Percentiles rank a stretch among this genome's conserved stretches.
These are phyloP conservation scores for Casuarius casuarius DNA, from an alignment of 2,113 vertebrate species.

Conservation along the genomic window DNA sequence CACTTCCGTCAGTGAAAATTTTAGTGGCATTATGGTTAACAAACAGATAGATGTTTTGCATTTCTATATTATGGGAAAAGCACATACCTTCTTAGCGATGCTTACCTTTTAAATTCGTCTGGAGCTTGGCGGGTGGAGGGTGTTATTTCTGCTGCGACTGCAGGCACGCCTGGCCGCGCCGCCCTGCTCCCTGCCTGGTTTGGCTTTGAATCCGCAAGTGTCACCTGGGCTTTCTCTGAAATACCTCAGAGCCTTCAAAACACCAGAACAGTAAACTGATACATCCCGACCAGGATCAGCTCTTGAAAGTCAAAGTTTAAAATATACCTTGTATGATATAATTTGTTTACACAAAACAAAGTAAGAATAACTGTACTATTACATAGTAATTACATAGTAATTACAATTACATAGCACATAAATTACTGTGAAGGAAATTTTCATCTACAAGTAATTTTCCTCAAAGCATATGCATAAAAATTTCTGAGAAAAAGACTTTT, in stretches of 20 bases:
- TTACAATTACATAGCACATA: too few relatives aligned
- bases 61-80: not conserved
- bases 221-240: too few relatives aligned
- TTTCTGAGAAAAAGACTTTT: not conserved
- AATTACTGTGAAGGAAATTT: not conserved
- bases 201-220: too few relatives aligned
- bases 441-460: not conserved
- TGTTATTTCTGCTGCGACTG: rapidly evolving
- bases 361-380: not conserved
- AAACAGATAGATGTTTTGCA: not conserved
- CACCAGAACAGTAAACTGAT: not conserved
- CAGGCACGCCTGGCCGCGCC: too few relatives aligned
- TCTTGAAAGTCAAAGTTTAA: not conserved
- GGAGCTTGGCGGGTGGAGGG: rapidly evolving
- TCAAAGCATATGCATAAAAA: not conserved
- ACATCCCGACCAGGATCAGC: not conserved
- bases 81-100: not conserved
- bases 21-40: not conserved
- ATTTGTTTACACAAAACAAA: not conserved
- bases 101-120: not conserved
- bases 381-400: not conserved
- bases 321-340: not conserved
- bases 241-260: not conserved
- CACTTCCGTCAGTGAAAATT: not conserved
- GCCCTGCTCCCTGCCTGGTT: too few relatives aligned